Conservation (phyloP, 2,888 invertebrate species). For the Argyra leucocephala region DNA sequence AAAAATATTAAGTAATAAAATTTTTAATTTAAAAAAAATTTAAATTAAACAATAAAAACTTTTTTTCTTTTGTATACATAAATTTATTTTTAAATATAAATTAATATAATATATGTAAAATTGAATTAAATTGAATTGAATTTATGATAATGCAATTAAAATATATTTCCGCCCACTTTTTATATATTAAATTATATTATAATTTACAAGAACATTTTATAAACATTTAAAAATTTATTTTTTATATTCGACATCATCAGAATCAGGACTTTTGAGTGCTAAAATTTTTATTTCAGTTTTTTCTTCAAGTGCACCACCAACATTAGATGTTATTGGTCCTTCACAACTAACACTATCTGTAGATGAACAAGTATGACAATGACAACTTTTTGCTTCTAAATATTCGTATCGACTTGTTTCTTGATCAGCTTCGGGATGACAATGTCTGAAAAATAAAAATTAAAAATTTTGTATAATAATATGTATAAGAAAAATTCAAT, state of each 20-base stretch:
- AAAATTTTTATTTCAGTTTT: slow-evolving; percentile 35
- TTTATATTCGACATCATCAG: slow-evolving; percentile 38
- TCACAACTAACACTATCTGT: slow-evolving; percentile 60
- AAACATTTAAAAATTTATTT: background rate
- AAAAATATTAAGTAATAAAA: too few relatives aligned
- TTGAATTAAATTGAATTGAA: too few relatives aligned
- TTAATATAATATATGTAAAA: too few relatives aligned
- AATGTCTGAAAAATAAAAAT: slow-evolving; percentile 45
- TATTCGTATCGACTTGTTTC: slow-evolving; percentile 66
- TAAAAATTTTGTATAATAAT: too few relatives aligned
- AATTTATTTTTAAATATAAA: too few relatives aligned
- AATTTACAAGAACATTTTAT: background rate
- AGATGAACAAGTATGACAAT: slow-evolving; percentile 61
- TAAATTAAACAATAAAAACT: too few relatives aligned
- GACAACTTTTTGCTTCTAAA: slow-evolving; percentile 68
- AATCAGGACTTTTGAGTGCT: slow-evolving; percentile 35
- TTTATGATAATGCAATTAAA: background rate
- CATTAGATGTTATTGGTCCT: slow-evolving; percentile 42
- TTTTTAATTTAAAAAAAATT: too few relatives aligned
- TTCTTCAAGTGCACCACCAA: slow-evolving; percentile 32
- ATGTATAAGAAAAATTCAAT: too few relatives aligned
- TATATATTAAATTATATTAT: background rate
- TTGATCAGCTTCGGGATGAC: slow-evolving; percentile 61
- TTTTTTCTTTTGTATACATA: too few relatives aligned
- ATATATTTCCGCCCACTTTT: background rate